Percentiles rank a stretch among this genome's conserved stretches.
These are phyloP conservation scores for Apodemia hepburni DNA, from an alignment of 2,888 invertebrate species.

Conservation along the genomic window DNA sequence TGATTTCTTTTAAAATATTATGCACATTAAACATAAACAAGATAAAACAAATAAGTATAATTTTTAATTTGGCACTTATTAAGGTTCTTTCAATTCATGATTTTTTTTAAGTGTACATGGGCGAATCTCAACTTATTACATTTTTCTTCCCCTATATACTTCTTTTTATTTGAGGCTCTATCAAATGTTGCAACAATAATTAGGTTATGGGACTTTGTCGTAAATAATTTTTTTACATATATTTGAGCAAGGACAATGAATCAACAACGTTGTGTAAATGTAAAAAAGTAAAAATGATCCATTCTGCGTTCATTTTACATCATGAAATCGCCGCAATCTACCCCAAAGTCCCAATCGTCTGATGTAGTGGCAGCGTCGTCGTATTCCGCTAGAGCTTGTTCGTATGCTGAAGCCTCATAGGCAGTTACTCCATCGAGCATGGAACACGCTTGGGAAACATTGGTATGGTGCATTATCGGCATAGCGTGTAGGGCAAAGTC, in stretches of 20 bases:
- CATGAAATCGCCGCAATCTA: constrained; percentile 87
- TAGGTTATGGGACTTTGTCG: background rate
- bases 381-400: constrained; percentile 81
- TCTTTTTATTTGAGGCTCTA: no score
- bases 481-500: constrained; percentile 83
- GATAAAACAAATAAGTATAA: no score
- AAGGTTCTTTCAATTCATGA: no score
- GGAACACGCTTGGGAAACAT: constrained; percentile 80
- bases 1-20: no score
- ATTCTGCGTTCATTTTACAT: constrained; percentile 62
- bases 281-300: constrained; percentile 15
- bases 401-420: constrained; percentile 80
- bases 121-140: no score
- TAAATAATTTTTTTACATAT: background rate
- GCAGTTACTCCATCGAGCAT: constrained; percentile 79
- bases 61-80: no score
- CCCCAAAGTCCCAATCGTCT: constrained; percentile 85
- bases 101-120: no score
- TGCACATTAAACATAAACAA: no score
- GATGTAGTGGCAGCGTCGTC: constrained; percentile 74
- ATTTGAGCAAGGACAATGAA: constrained; percentile 8
- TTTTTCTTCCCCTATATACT: no score
- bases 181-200: background rate
- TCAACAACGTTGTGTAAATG: constrained; percentile 10
- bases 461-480: constrained; percentile 82